These are phyloP conservation scores for Trichechus manatus DNA, from an alignment of 2,113 vertebrate genomes.

Conservation along the genomic window DNA sequence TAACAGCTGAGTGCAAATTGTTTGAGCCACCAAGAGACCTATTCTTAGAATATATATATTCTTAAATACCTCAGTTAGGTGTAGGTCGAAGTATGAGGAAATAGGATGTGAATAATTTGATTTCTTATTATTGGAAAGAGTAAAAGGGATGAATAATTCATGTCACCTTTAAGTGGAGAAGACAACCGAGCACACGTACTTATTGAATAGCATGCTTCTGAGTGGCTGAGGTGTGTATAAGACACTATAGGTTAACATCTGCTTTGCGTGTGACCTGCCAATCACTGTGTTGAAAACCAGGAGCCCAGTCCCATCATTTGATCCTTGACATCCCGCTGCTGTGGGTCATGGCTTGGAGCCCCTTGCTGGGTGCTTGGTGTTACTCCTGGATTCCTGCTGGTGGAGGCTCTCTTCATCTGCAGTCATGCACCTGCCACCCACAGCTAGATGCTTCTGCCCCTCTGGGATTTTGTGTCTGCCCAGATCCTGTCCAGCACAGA, in stretches of 20 bases:
- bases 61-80: background rate
- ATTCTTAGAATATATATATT: background rate
- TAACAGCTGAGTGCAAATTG: background rate
- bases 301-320: too few relatives aligned
- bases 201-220: background rate
- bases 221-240: background rate
- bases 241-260: accelerated
- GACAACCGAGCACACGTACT: background rate
- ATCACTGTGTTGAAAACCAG: too few relatives aligned
- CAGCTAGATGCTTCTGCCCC: background rate
- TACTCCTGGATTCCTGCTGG: background rate
- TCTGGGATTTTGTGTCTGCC: too few relatives aligned
- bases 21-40: too few relatives aligned
- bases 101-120: background rate
- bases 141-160: accelerated
- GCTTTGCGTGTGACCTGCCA: background rate
- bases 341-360: background rate
- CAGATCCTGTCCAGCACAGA: too few relatives aligned
- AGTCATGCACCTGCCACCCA: background rate
- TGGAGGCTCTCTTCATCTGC: too few relatives aligned
- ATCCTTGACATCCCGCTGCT: background rate
- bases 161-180: background rate
- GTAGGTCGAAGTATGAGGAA: background rate
- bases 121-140: background rate
- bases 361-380: background rate